Conservation (phyloP, 2,888 invertebrate genomes). For the Pandemis cinnamomeana region DNA sequence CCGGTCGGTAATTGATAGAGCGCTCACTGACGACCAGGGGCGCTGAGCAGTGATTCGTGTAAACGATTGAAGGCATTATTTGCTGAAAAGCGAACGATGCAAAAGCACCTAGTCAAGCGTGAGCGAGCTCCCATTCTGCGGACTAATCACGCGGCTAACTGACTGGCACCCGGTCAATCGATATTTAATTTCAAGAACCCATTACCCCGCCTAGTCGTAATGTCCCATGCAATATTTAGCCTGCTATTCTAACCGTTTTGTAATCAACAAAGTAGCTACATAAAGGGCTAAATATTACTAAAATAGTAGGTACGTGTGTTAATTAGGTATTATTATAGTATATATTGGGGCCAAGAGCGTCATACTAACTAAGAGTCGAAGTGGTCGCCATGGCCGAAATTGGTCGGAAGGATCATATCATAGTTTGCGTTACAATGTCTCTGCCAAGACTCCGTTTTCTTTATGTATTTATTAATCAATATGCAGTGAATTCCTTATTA, state of each 20-base stretch:
- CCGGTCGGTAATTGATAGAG: slow-evolving; percentile 43
- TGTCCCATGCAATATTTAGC: background rate
- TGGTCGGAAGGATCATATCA: too few relatives aligned
- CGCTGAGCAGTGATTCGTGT: slow-evolving; percentile 73
- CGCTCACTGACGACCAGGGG: slow-evolving; percentile 55
- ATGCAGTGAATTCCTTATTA: too few relatives aligned
- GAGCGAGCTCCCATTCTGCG: slow-evolving; percentile 51
- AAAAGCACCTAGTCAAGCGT: slow-evolving; percentile 73
- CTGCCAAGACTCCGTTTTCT: too few relatives aligned
- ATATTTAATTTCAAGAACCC: slow-evolving; percentile 55
- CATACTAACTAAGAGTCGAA: too few relatives aligned
- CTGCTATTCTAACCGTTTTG: background rate
- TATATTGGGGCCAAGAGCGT: too few relatives aligned
- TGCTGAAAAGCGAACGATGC: slow-evolving; percentile 68
- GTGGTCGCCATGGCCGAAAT: too few relatives aligned
- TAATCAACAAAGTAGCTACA: background rate
- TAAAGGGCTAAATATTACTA: too few relatives aligned
- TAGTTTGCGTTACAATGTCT: too few relatives aligned
- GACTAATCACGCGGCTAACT: slow-evolving; percentile 67
- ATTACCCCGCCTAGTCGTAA: slow-evolving; percentile 14
- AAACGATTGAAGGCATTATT: slow-evolving; percentile 67
- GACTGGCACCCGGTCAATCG: slow-evolving; percentile 67
- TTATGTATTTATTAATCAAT: too few relatives aligned
- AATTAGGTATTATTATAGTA: too few relatives aligned
- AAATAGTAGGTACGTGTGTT: too few relatives aligned